Conservation (phyloP, 2,888 invertebrate species). For the Epirrhoe tristata region DNA sequence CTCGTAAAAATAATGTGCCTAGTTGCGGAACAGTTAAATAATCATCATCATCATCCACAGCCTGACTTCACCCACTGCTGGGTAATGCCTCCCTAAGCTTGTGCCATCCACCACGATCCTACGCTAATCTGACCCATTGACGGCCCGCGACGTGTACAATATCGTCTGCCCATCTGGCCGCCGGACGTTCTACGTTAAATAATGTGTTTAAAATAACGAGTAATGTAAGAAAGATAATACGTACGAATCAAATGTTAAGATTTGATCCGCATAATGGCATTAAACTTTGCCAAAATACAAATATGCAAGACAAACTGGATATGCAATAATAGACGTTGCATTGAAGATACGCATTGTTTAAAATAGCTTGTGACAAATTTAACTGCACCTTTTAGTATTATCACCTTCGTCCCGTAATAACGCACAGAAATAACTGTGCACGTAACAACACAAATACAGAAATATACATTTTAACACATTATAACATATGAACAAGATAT, state of each 20-base stretch:
- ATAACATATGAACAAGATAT: slow-evolving; percentile 61
- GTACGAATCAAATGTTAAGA: neutral
- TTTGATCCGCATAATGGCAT: slow-evolving; percentile 13
- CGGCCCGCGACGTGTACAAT: too few relatives aligned
- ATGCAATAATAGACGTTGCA: slow-evolving; percentile 58
- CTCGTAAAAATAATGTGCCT: slow-evolving; percentile 40
- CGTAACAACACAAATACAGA: slow-evolving; percentile 56
- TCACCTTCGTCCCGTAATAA: slow-evolving; percentile 81
- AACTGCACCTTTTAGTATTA: slow-evolving; percentile 71
- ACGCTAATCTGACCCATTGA: too few relatives aligned
- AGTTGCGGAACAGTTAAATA: slow-evolving; percentile 33
- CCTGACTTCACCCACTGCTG: too few relatives aligned
- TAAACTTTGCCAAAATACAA: slow-evolving; percentile 21
- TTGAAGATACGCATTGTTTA: slow-evolving; percentile 69
- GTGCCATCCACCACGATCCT: too few relatives aligned
- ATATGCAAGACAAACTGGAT: slow-evolving; percentile 29
- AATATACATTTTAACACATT: slow-evolving; percentile 67
- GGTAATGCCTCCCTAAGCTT: too few relatives aligned
- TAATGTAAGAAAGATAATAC: neutral
- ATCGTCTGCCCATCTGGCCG: too few relatives aligned
- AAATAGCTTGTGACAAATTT: slow-evolving; percentile 78
- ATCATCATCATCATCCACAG: too few relatives aligned
- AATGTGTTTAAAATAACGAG: slow-evolving; percentile 26
- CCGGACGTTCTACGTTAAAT: too few relatives aligned
- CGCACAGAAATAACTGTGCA: slow-evolving; percentile 73